Conservation (phyloP, 2,797 vertebrate genomes). For the Hylomyscus alleni region DNA sequence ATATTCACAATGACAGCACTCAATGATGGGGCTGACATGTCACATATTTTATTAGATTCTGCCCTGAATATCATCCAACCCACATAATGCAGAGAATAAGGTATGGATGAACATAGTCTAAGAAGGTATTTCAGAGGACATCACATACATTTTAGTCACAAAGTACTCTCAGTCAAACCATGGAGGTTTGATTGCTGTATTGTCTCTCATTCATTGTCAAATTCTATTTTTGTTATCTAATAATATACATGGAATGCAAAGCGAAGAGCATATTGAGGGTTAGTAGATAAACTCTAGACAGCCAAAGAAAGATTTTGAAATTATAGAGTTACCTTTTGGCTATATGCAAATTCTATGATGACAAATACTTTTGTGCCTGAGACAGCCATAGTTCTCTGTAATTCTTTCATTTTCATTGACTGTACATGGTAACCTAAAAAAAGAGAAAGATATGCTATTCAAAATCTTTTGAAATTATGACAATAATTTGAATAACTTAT, state of each 20-base stretch:
- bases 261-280: constrained; percentile 44
- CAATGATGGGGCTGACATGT: constrained; percentile 54
- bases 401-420: constrained; percentile 24
- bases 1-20: constrained; percentile 72
- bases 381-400: not conserved
- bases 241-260: constrained; percentile 63
- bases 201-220: constrained; percentile 71
- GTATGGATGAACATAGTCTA: constrained; percentile 81
- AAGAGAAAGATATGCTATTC: not conserved
- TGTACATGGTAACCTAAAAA: not conserved
- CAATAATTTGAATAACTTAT: constrained; percentile 38
- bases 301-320: constrained; percentile 65
- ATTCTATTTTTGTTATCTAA: constrained; percentile 76
- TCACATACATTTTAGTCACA: constrained; percentile 42
- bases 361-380: constrained; percentile 44
- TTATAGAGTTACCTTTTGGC: not conserved
- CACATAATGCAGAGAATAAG: constrained; percentile 75
- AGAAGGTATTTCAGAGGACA: constrained; percentile 68
- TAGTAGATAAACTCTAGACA: constrained; percentile 65
- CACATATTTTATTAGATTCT: constrained; percentile 81
- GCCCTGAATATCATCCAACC: constrained; percentile 36
- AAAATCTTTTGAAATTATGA: constrained; percentile 8
- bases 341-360: not conserved
- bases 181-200: constrained; percentile 49
- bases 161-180: constrained; percentile 68